A percentile compares a stretch with the other conserved stretches of the same genome.
phyloP scores from a whole-genome alignment of 2,113 vertebrate genomes.

The Phyllostomus hastatus region DNA sequence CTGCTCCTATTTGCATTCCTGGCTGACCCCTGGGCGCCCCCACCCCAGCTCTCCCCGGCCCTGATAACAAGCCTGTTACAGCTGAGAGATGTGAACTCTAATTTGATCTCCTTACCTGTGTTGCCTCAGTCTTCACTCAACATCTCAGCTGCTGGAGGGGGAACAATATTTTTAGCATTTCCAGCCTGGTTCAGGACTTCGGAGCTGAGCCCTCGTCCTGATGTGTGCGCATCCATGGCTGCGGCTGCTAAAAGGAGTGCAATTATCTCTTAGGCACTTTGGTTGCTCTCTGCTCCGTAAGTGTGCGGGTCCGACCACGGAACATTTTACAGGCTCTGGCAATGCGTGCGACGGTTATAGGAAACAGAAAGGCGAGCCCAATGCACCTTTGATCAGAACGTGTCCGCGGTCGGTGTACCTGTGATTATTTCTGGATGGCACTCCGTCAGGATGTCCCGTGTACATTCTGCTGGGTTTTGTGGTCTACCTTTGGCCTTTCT shows the following conservation, averaged over 20 bases:
- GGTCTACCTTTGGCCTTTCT: slow-evolving; percentile 42
- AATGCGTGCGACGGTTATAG: neutral
- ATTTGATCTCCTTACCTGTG: slow-evolving; percentile 64
- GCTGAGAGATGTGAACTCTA: slow-evolving; percentile 36
- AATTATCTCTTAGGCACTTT: slow-evolving; percentile 78
- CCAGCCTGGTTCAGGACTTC: slow-evolving; percentile 63
- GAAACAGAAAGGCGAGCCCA: neutral
- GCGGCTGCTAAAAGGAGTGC: slow-evolving; percentile 79
- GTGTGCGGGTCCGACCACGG: slow-evolving; percentile 53
- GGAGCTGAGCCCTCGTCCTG: slow-evolving; percentile 70
- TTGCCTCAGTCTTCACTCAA: slow-evolving; percentile 59
- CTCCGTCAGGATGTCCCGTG: slow-evolving; percentile 36
- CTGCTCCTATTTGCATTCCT: accelerated
- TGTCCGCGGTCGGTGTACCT: slow-evolving; percentile 65
- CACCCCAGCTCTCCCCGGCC: neutral
- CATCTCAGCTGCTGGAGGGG: slow-evolving; percentile 63
- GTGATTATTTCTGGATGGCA: slow-evolving; percentile 69
- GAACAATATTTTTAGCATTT: slow-evolving; percentile 79
- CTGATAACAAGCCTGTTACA: neutral
- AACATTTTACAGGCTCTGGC: slow-evolving; percentile 45
- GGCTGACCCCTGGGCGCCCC: neutral
- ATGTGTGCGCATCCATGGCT: slow-evolving; percentile 54
- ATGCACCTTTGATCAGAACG: slow-evolving; percentile 62
- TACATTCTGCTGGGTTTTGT: slow-evolving; percentile 8
- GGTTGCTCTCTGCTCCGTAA: slow-evolving; percentile 60